Percentiles rank a stretch among this genome's conserved stretches.
These are phyloP conservation scores for Macrosteles quadrilineatus DNA, from an alignment of 1,140 invertebrate species.

Conservation along the genomic window DNA sequence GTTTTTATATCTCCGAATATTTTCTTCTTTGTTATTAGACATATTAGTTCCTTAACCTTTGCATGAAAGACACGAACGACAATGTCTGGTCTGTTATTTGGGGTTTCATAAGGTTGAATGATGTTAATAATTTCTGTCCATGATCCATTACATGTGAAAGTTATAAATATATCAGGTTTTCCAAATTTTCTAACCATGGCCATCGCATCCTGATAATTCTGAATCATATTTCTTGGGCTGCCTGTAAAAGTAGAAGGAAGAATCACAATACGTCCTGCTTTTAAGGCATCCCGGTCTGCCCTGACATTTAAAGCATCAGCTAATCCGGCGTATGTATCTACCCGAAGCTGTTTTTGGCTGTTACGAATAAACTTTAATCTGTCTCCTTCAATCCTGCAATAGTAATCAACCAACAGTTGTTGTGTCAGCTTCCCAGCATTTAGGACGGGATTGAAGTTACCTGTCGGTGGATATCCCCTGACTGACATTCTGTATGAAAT, in stretches of 20 bases:
- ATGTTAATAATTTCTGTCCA: constrained; percentile 34
- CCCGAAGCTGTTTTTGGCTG: background rate
- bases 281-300: background rate
- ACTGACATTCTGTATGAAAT: too few species aligned
- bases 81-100: too few species aligned
- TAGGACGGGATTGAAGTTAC: too few species aligned
- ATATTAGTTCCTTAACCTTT: too few species aligned
- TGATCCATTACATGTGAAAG: constrained; percentile 30
- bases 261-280: background rate
- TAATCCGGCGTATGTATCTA: background rate
- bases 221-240: background rate
- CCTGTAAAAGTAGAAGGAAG: background rate
- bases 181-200: constrained; percentile 14
- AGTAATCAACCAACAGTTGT: too few species aligned
- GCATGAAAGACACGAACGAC: too few species aligned
- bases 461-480: too few species aligned
- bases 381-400: background rate
- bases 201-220: constrained; percentile 26
- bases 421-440: too few species aligned
- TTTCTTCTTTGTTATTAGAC: too few species aligned
- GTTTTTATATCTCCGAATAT: too few species aligned
- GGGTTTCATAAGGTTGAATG: too few species aligned
- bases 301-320: background rate
- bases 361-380: background rate
- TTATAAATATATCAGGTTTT: constrained; percentile 34